phyloP scores from a whole-genome alignment of 1,140 invertebrate species.

The Tachypleus tridentatus region DNA sequence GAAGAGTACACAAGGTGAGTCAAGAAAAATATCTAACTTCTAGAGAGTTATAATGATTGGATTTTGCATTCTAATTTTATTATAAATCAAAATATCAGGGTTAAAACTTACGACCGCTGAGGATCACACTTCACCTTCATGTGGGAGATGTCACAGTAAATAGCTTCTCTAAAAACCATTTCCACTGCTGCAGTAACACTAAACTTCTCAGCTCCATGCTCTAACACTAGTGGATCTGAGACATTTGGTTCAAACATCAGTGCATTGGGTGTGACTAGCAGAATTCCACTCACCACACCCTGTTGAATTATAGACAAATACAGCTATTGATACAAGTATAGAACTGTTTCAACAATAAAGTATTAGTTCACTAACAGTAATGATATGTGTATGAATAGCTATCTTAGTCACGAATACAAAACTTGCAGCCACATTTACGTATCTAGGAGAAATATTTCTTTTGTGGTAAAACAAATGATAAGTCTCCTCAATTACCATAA shows the following conservation, averaged over 20 bases:
- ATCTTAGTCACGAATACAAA: not conserved
- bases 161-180: conserved; percentile 86
- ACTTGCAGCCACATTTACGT: not conserved
- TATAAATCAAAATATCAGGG: too few relatives aligned
- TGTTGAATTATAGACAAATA: conserved; percentile 34
- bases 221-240: conserved; percentile 86
- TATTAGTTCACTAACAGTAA: not conserved
- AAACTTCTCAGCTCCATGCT: conserved; percentile 90
- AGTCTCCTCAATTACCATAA: too few relatives aligned
- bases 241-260: conserved; percentile 99
- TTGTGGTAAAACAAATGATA: too few relatives aligned
- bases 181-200: conserved; percentile 96
- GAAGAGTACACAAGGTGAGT: not conserved
- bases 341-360: not conserved
- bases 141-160: conserved; percentile 90
- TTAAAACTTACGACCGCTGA: conserved; percentile 20
- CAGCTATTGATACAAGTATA: not conserved
- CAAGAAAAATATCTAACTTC: not conserved
- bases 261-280: conserved; percentile 94
- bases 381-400: not conserved
- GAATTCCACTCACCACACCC: conserved; percentile 86
- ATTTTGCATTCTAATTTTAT: not conserved
- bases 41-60: not conserved
- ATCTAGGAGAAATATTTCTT: too few relatives aligned
- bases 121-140: conserved; percentile 61